Percentiles rank a stretch among this genome's conserved stretches.
phyloP scores from a whole-genome alignment of 2,113 vertebrate genomes.

The Cryptotis parvus region DNA sequence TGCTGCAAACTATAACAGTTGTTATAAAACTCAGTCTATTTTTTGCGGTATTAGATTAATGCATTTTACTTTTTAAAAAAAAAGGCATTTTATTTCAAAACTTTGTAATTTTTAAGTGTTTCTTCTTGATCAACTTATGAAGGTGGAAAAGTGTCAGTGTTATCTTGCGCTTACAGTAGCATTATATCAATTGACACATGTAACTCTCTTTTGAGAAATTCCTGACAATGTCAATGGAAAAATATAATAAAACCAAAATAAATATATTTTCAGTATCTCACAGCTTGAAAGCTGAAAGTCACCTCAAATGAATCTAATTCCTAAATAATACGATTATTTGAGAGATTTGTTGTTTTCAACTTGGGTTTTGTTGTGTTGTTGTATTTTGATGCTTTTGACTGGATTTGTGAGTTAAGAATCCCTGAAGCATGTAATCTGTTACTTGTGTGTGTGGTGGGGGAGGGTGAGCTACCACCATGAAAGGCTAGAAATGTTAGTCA shows the following conservation, averaged over 20 bases:
- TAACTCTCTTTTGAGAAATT: background rate
- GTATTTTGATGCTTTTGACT: background rate
- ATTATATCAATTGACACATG: background rate
- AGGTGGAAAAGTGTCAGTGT: background rate
- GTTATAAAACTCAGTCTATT: background rate
- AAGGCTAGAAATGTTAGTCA: background rate
- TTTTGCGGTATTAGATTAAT: conserved; percentile 17
- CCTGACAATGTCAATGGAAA: background rate
- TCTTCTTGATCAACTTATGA: background rate
- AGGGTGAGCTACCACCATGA: too few relatives aligned
- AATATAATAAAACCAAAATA: background rate
- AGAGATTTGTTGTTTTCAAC: background rate
- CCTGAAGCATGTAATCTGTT: background rate
- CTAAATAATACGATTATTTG: conserved; percentile 1
- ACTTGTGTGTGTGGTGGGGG: too few relatives aligned
- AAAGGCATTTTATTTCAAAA: conserved; percentile 23
- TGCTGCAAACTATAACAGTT: too few relatives aligned
- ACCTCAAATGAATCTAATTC: background rate
- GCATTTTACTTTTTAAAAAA: conserved; percentile 26
- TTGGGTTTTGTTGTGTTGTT: background rate
- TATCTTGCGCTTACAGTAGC: background rate
- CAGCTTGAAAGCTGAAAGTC: background rate
- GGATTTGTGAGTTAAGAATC: background rate
- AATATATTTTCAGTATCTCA: background rate
- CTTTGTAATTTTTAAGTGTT: background rate